Evolutionary conservation across 2,888 invertebrate species (phyloP).

Genomic region (Acrocera orbiculus): DNA sequence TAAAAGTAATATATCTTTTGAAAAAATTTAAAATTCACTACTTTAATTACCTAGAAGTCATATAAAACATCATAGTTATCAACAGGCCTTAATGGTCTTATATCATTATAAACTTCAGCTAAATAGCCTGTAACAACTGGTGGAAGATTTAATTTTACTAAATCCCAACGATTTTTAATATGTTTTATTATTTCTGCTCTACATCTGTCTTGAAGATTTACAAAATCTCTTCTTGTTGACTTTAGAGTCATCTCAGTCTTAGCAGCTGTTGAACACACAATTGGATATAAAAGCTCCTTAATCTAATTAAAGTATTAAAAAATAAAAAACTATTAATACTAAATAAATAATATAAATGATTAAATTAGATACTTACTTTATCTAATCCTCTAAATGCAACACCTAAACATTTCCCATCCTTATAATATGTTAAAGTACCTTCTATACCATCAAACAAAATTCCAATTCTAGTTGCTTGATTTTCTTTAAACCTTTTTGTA

Average conservation of each 20-base stretch:
- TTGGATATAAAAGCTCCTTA: conserved; percentile 45
- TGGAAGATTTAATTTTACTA: conserved; percentile 40
- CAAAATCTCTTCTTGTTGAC: conserved; percentile 41
- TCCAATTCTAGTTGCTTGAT: conserved; percentile 47
- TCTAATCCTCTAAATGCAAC: conserved; percentile 50
- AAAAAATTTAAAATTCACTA: too few relatives aligned
- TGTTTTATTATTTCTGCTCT: conserved; percentile 42
- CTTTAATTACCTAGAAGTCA: conserved; percentile 15
- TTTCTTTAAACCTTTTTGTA: conserved; percentile 50
- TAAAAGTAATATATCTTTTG: too few relatives aligned
- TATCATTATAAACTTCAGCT: conserved; percentile 35
- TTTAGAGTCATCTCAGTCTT: conserved; percentile 54
- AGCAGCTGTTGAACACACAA: conserved; percentile 54
- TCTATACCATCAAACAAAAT: conserved; percentile 48
- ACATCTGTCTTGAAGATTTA: conserved; percentile 50
- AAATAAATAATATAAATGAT: too few relatives aligned
- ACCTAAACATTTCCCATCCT: conserved; percentile 49
- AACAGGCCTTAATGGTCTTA: conserved; percentile 25
- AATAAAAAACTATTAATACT: too few relatives aligned
- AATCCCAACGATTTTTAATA: conserved; percentile 32
- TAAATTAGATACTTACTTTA: conserved; percentile 22
- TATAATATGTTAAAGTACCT: conserved; percentile 52
- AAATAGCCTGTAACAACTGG: conserved; percentile 39
- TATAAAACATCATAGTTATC: conserved; percentile 29
- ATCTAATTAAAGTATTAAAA: conserved; percentile 19